Evolutionary conservation across 2,797 vertebrate genomes (phyloP), one percentile per base, ranked within the genome.

Genomic region (Hafferia zeledoni): DNA sequence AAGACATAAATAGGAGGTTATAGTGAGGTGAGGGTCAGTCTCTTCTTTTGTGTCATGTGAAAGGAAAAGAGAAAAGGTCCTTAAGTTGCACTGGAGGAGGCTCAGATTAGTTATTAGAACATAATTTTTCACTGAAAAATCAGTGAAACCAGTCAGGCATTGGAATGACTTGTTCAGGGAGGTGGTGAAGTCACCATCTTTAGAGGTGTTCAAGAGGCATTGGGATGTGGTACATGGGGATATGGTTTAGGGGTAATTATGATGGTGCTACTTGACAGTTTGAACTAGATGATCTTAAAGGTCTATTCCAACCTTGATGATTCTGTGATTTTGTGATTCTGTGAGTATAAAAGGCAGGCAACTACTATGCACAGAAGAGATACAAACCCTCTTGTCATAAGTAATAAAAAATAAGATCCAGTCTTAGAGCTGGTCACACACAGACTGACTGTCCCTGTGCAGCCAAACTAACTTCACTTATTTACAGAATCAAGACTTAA

Each of bases 51-150:
- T 76, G 10, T 28, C 35, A 68, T 43, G 17, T 17, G 6, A 69
- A 35, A 61, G 11, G 4, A 30, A 0, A 0, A 69, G 35, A 43
- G 35, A 3, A 63, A 76, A 76, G 10, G 23, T 9, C 19, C 17
- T 22, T 30, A 20, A 16, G 2, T 30, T 50, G 6, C 9, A 50
- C 7, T 2, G 39, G 43, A 5, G 11, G 9, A 76, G 6, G 8
- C 70, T 50, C 31, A 63, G 28, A 39, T 70, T 56, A 33, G 17
- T 33, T 3, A 43, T 28, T 0, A 43, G 16, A 47, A 46, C 22
- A 4, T 3, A 2, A 8, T 14, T n/a, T 31, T n/a, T 28, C 22
- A 5, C 23, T 37, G 16, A 37, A 37, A 43, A 22, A 39, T 31
- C 52, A 19, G 30, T 53, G 52, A 31, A 53, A 53, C 30, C 18